phyloP scores from a whole-genome alignment of 2,888 invertebrate species.

The Leucophora obtusa region DNA sequence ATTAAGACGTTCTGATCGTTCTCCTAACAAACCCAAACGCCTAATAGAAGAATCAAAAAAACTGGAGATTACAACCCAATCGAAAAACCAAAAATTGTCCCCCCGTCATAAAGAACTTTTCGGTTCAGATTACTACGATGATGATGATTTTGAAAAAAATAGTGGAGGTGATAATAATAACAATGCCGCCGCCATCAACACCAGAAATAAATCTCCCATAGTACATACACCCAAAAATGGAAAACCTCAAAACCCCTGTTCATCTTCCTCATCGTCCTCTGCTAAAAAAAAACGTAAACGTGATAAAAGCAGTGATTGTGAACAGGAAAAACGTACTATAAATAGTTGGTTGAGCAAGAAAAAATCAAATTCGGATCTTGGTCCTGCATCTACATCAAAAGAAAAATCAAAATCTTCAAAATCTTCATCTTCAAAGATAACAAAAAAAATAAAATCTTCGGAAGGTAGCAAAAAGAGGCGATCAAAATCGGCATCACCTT shows the following conservation, averaged over 20 bases:
- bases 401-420: slow-evolving; percentile 11
- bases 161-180: not conserved
- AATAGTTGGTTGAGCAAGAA: slow-evolving; percentile 59
- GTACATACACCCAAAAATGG: slow-evolving; percentile 33
- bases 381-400: not conserved
- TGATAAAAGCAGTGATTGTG: slow-evolving; percentile 43
- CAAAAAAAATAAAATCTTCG: slow-evolving; percentile 11
- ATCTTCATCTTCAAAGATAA: slow-evolving; percentile 15
- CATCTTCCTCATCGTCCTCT: slow-evolving; percentile 39
- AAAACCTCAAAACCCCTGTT: not conserved
- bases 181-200: not conserved
- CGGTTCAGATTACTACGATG: slow-evolving; percentile 51
- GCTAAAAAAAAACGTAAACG: slow-evolving; percentile 55
- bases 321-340: slow-evolving; percentile 50
- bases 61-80: slow-evolving; percentile 4
- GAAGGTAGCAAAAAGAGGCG: not conserved
- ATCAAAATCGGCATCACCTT: not conserved
- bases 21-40: slow-evolving; percentile 57
- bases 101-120: slow-evolving; percentile 50
- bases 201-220: not conserved
- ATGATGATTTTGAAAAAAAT: slow-evolving; percentile 35
- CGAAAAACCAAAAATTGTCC: slow-evolving; percentile 14
- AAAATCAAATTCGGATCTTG: not conserved
- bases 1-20: slow-evolving; percentile 54
- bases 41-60: slow-evolving; percentile 25